Conservation (phyloP, 2,888 invertebrate genomes). For the Melinaea marsaeus region DNA sequence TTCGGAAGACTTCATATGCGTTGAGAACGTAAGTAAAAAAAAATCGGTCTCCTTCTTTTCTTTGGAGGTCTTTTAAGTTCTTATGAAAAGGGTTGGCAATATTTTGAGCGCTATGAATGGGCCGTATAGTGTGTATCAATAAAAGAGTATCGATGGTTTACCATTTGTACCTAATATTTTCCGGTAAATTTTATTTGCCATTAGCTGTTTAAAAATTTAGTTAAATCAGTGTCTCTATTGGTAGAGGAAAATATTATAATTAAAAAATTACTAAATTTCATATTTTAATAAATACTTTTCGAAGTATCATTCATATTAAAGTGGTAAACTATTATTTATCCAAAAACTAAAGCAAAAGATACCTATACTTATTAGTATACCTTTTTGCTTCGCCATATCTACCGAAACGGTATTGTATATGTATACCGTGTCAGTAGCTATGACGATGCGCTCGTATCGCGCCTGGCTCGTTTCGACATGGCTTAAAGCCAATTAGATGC, state of each 20-base stretch:
- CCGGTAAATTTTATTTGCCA: not conserved
- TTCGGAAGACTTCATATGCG: conserved; percentile 57
- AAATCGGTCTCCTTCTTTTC: conserved; percentile 68
- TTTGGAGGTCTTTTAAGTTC: conserved; percentile 61
- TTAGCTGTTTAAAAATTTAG: too few relatives aligned
- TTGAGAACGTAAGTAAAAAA: conserved; percentile 64
- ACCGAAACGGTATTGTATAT: too few relatives aligned
- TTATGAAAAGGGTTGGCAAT: conserved; percentile 72
- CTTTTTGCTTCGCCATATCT: too few relatives aligned
- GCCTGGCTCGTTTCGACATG: conserved; percentile 59
- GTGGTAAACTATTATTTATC: too few relatives aligned
- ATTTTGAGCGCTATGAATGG: conserved; percentile 73
- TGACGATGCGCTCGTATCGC: conserved; percentile 48
- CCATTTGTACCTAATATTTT: conserved; percentile 41
- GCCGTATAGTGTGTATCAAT: conserved; percentile 44
- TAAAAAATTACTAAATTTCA: too few relatives aligned
- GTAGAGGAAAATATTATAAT: too few relatives aligned
- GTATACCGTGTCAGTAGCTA: conserved; percentile 33
- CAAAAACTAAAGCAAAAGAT: too few relatives aligned
- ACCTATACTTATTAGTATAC: too few relatives aligned
- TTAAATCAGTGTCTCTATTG: too few relatives aligned
- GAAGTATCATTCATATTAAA: too few relatives aligned
- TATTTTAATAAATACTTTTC: too few relatives aligned
- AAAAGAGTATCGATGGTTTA: conserved; percentile 52
- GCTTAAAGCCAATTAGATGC: conserved; percentile 75